These are phyloP conservation scores for Tapera naevia DNA, from an alignment of 2,797 vertebrate species.

Conservation along the genomic window DNA sequence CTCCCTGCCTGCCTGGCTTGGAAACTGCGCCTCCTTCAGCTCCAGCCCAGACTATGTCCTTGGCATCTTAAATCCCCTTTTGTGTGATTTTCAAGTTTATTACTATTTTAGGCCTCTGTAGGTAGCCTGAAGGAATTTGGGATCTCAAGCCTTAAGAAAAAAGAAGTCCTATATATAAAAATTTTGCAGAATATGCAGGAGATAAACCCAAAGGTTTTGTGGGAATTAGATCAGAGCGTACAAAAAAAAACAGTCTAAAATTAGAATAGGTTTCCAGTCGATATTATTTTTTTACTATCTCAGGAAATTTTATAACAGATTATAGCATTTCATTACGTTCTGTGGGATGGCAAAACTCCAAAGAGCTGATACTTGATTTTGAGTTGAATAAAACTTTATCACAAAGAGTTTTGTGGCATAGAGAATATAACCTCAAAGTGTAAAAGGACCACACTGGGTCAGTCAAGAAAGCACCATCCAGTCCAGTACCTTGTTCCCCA, in stretches of 20 bases:
- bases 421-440: background rate
- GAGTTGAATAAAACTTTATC: background rate
- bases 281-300: constrained; percentile 1
- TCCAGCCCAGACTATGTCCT: background rate
- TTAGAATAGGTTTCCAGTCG: background rate
- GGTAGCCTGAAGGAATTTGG: constrained; percentile 35
- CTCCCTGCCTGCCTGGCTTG: background rate
- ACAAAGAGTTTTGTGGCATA: background rate
- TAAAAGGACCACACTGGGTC: background rate
- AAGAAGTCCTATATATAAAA: background rate
- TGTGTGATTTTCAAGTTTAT: background rate
- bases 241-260: constrained; percentile 16
- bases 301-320: background rate
- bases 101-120: constrained; percentile 32
- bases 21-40: background rate
- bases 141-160: background rate
- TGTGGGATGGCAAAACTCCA: background rate
- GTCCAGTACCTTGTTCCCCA: background rate
- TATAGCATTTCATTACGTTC: background rate
- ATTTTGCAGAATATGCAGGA: background rate
- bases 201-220: background rate
- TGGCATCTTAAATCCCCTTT: background rate
- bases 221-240: background rate
- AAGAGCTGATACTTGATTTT: background rate
- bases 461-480: background rate